Evolutionary conservation across 2,113 vertebrate genomes (phyloP).

Genomic region (Mormyrus iriodes): DNA sequence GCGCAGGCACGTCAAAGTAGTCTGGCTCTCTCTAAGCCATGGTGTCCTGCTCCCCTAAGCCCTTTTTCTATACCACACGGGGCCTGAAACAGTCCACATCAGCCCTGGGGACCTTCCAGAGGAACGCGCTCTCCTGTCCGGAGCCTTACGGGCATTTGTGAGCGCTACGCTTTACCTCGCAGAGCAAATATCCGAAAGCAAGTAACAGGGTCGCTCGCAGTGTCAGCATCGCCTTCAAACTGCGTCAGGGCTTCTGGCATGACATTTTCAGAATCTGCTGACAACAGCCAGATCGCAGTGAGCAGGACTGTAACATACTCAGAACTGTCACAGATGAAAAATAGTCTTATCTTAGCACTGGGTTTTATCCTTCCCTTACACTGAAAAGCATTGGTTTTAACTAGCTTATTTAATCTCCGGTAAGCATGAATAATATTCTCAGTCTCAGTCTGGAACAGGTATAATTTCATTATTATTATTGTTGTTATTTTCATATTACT

Average conservation of each 20-base stretch:
- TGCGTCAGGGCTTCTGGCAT: not conserved
- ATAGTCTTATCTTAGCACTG: not conserved
- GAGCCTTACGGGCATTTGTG: constrained; percentile 3
- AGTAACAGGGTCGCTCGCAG: not conserved
- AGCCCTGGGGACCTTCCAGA: not conserved
- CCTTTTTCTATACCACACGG: not conserved
- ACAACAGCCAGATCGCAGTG: constrained; percentile 20
- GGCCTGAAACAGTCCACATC: not conserved
- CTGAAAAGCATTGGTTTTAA: not conserved
- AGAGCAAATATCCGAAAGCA: not conserved
- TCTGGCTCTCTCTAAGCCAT: not conserved
- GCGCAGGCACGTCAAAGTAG: not conserved
- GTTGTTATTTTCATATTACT: not conserved
- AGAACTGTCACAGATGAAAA: constrained; percentile 9
- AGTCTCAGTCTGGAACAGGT: not conserved
- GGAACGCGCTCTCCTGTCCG: not conserved
- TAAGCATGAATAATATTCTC: not conserved
- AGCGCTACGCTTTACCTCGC: constrained; percentile 14
- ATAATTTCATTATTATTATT: not conserved
- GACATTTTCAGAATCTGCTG: constrained; percentile 14
- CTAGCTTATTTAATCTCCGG: not conserved
- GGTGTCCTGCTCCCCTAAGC: not conserved
- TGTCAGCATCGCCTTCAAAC: constrained; percentile 38
- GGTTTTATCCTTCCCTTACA: not conserved
- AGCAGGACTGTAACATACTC: not conserved